These are phyloP conservation scores for Junonia oenone DNA, from an alignment of 2,888 invertebrate species.

Conservation along the genomic window DNA sequence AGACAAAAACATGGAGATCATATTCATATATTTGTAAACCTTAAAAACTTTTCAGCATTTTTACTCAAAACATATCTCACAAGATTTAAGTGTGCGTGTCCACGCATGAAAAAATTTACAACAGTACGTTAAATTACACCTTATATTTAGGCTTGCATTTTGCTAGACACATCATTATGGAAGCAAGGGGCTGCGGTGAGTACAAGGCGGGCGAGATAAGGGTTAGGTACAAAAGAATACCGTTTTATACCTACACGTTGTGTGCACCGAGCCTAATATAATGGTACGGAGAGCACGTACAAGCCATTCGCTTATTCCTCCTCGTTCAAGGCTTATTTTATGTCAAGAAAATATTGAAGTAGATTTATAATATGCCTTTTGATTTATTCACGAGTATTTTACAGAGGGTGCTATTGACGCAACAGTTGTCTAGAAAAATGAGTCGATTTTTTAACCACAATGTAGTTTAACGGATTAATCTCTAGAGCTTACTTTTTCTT, in stretches of 20 bases:
- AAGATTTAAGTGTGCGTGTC: constrained; percentile 14
- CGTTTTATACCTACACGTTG: constrained; percentile 32
- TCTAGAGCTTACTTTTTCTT: not conserved
- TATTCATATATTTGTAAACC: too few relatives aligned
- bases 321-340: constrained; percentile 35
- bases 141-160: constrained; percentile 53
- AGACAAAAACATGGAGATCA: too few relatives aligned
- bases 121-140: constrained; percentile 46
- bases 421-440: constrained; percentile 26
- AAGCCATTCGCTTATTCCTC: constrained; percentile 35
- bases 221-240: constrained; percentile 32
- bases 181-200: constrained; percentile 50
- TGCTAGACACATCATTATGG: constrained; percentile 72
- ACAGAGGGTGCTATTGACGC: constrained; percentile 17
- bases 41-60: not conserved
- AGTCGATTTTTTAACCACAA: constrained; percentile 3
- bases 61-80: not conserved
- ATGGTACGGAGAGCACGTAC: constrained; percentile 36
- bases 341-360: constrained; percentile 33
- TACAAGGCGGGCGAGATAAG: constrained; percentile 37
- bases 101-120: constrained; percentile 17
- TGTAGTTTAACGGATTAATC: not conserved
- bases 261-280: constrained; percentile 35
- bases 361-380: constrained; percentile 34
- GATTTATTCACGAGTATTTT: constrained; percentile 27